Evolutionary conservation across 2,797 vertebrate species (phyloP), one percentile per base, ranked within the genome.

Genomic region (Betta splendens): DNA sequence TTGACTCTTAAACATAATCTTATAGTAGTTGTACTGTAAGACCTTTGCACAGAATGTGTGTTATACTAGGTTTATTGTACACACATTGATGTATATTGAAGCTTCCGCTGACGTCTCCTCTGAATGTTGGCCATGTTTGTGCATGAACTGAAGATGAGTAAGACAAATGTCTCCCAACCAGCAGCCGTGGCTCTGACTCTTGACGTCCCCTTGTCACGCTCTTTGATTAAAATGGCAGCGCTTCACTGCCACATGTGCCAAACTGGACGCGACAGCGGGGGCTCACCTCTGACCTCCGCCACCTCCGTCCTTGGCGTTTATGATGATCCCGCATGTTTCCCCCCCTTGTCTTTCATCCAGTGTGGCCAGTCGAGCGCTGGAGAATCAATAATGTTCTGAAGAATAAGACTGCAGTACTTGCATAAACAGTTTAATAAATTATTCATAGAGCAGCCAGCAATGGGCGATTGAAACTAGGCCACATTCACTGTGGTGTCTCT

Each of bases 341-440:
- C 4, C 36, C 15, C 15, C 15, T 20, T 48, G 31, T 58, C 9
- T 9, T 61, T 77, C 67, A 69, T 80, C 69, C 73, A 62, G 45
- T 68, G 46, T 61, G 72, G 69, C 83, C 69, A 67, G 37, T 55
- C 25, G 9, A 50, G 55, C 43, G 46, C 53, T 3, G n/a, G 7
- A 64, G 69, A 71, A 89, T 89, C 85, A 83, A 86, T 87, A 84
- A 73, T 74, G 68, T 60, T 80, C 72, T 80, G 53, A 80, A 79
- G 72, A 86, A 81, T 69, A 84, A 72, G 75, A 82, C 75, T 68
- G 77, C 73, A 64, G 67, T 60, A 61, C 75, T 83, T 84, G 85
- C 83, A 87, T 85, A 89, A 89, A 89, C 80, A 85, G 71, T 79
- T 80, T 66, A 64, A 79, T 89, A 72, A 81, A 90, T 90, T 80